Evolutionary conservation across 2,888 invertebrate genomes (phyloP), one percentile per base, ranked within the genome.

Genomic region (Limenitis arthemis): DNA sequence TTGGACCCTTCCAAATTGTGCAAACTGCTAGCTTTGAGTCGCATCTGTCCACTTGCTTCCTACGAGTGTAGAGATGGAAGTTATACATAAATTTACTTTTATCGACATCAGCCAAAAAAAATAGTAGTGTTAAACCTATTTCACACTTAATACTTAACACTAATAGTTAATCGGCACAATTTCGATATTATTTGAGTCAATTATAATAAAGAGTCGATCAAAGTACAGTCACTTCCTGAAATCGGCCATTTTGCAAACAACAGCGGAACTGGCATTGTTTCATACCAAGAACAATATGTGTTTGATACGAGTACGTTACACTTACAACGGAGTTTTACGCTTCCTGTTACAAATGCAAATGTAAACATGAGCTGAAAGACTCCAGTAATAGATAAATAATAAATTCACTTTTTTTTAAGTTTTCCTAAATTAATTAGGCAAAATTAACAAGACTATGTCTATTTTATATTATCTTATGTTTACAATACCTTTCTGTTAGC

Each of bases 221-320:
- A 70, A 69, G 65, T 67, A 61, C 66, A 65, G 64, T 60, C 73
- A 81, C 79, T 83, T 83, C 82, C 83, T 80, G 77, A 82, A 82
- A 83, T 67, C 70, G 66, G 69, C 69, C 73, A 75, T 79, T 82
- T 82, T 77, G 76, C 79, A 80, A 82, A 83, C 75, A 70, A 77
- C 75, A 79, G 68, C 84, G 85, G 84, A 86, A 84, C 83, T 79
- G 71, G 79, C 77, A 83, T 85, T 86, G 85, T 86, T 80, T 78
- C 73, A 69, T 84, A 82, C 82, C 69, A 63, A 79, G 63, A 63
- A 62, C 77, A 68, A 73, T 73, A 34, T 50, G 71, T 69, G 70
- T 67, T 75, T 74, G 77, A 79, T 80, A 82, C 79, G 76, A 20
- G 20, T 20, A 20, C 20, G 20, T 20, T 20, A 20, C 20, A 20